A percentile compares a stretch with the other conserved stretches of the same genome.
Evolutionary conservation across 2,888 invertebrate species (phyloP).

Genomic region (Microchrysa polita): DNA sequence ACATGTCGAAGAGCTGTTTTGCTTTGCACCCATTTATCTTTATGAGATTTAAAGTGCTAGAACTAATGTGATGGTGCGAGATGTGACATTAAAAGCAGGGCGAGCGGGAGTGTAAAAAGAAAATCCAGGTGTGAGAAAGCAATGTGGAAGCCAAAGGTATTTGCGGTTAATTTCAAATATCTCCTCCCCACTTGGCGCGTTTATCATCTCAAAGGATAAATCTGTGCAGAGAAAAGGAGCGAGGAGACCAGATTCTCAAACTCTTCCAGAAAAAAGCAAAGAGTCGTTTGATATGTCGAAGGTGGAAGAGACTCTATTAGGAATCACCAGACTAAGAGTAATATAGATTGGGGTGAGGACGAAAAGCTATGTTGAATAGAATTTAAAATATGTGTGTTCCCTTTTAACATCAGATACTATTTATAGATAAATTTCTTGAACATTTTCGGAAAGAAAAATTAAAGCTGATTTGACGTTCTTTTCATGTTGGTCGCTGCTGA

Average conservation of each 20-base stretch:
- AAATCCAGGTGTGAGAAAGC: not conserved
- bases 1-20: not conserved
- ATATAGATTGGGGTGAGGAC: not conserved
- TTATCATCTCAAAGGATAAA: not conserved
- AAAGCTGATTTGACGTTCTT: too few species aligned
- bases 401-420: too few species aligned
- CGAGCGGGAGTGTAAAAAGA: not conserved
- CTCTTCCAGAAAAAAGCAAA: constrained; percentile 5
- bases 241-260: too few species aligned
- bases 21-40: constrained; percentile 6
- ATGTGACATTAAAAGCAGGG: not conserved
- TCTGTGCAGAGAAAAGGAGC: not conserved
- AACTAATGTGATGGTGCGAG: not conserved
- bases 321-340: constrained; percentile 6
- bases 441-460: too few species aligned
- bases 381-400: not conserved
- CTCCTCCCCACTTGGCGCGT: not conserved
- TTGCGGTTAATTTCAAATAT: not conserved
- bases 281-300: not conserved
- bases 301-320: not conserved
- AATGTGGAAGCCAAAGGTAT: not conserved
- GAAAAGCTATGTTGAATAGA: not conserved
- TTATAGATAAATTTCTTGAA: too few species aligned
- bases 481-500: too few species aligned
- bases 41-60: constrained; percentile 1